Evolutionary conservation across 2,888 invertebrate genomes (phyloP), one percentile per base, ranked within the genome.

Genomic region (Eulithis testata): DNA sequence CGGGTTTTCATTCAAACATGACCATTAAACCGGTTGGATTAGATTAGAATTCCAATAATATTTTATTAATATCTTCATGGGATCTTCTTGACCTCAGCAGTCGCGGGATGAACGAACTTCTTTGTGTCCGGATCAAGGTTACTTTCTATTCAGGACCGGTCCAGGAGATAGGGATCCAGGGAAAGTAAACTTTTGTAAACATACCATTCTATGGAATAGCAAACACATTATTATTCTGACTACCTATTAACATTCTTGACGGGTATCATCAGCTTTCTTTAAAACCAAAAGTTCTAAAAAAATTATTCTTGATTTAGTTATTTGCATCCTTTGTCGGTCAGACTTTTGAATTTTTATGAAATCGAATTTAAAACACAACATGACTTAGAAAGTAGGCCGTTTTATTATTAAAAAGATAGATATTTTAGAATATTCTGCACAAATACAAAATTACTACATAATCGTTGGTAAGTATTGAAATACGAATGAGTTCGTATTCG

Each of bases 121-220:
- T 80, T 74, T 80, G 76, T 75, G 76, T 76, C 72, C 71, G 73
- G 80, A 86, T 74, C 89, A 90, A 91, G 90, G 91, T 87, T 89
- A 74, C 91, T 92, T 92, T 91, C 92, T 91, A 71, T 66, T 66
- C 53, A 53, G 78, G 85, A 90, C 90, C 90, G 90, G 90, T 89
- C 84, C 72, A 64, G 73, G 66, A 67, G 62, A 65, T 54, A 58
- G 47, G 66, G 63, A 73, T 76, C 76, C 74, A 74, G 73, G 77
- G 82, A 82, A 81, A 78, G 79, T 68, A 11, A 45, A 14, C 56
- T 43, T 65, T 72, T 68, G 65, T 66, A 63, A 69, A 69, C 49
- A 68, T 56, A 50, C 14, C 60, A 40, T 27, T 12, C 1, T 21
- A 21, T 21, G 49, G 49, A 21, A 21, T 11, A 49, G 2, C 14